Percentiles rank a stretch among this genome's conserved stretches.
phyloP scores from a whole-genome alignment of 2,888 invertebrate species.

The Lasioglossum zephyrum region DNA sequence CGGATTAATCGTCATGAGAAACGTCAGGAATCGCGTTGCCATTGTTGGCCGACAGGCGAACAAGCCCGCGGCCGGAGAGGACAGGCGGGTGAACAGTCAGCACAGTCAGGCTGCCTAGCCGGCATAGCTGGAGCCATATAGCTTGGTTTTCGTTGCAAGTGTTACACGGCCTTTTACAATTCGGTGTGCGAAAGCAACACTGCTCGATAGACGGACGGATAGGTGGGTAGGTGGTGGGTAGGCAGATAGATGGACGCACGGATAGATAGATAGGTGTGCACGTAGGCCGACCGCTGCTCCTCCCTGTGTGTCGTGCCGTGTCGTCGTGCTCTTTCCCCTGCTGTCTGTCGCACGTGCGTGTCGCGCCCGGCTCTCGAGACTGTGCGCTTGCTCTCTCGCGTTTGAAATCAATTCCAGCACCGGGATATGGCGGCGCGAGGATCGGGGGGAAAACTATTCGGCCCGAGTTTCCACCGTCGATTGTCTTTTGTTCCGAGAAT shows the following conservation, averaged over 20 bases:
- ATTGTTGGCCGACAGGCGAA: constrained; percentile 50
- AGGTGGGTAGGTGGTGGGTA: constrained; percentile 49
- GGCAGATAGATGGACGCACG: constrained; percentile 52
- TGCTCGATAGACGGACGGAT: constrained; percentile 49
- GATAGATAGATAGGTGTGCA: constrained; percentile 44
- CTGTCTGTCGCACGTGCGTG: constrained; percentile 4
- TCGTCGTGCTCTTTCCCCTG: constrained; percentile 38
- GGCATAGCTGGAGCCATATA: background rate
- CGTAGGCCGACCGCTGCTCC: constrained; percentile 62
- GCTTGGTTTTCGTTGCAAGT: constrained; percentile 62
- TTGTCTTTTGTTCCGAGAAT: constrained; percentile 57
- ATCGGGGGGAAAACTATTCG: constrained; percentile 55
- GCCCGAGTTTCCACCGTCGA: constrained; percentile 55
- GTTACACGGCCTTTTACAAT: constrained; percentile 73
- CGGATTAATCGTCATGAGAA: constrained; percentile 80
- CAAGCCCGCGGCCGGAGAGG: constrained; percentile 1
- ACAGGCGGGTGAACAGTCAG: constrained; percentile 18
- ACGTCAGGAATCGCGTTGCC: constrained; percentile 64
- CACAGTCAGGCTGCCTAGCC: background rate
- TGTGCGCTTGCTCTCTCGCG: background rate
- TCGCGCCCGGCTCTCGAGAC: background rate
- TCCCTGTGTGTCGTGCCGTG: constrained; percentile 56
- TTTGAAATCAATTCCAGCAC: constrained; percentile 60
- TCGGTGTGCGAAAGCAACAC: constrained; percentile 68
- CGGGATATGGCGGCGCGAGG: background rate